phyloP scores from a whole-genome alignment of 2,797 vertebrate genomes.

The Tapirus indicus region DNA sequence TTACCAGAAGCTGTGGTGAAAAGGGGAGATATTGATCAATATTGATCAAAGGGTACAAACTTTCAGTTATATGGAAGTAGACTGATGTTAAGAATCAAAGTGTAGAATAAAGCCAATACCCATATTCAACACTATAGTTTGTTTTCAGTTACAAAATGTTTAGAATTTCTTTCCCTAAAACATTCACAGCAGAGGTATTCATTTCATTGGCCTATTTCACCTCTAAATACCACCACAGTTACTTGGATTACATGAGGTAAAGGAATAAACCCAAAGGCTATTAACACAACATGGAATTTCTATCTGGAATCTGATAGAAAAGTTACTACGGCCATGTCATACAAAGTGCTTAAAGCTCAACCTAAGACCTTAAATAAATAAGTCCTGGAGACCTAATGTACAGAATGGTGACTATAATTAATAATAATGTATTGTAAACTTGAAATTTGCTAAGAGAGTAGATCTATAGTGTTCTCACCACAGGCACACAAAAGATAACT shows the following conservation, averaged over 20 bases:
- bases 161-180: background rate
- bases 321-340: background rate
- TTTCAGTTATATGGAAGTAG: background rate
- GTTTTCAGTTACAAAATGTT: conserved; percentile 22
- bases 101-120: background rate
- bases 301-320: conserved; percentile 38
- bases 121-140: background rate
- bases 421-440: background rate
- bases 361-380: background rate
- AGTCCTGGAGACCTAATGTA: background rate
- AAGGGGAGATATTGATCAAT: background rate
- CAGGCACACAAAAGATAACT: background rate
- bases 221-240: background rate
- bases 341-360: conserved; percentile 47
- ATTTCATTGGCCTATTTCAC: background rate
- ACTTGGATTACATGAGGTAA: conserved; percentile 29
- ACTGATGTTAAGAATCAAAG: conserved; percentile 9
- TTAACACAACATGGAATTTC: conserved; percentile 33
- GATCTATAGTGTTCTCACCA: background rate
- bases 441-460: background rate
- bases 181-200: background rate
- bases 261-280: conserved; percentile 41
- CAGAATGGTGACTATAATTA: background rate
- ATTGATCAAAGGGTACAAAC: background rate
- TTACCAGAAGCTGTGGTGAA: background rate